These are phyloP conservation scores for Chymomyza amoena DNA, from an alignment of 2,888 invertebrate species.

Conservation along the genomic window DNA sequence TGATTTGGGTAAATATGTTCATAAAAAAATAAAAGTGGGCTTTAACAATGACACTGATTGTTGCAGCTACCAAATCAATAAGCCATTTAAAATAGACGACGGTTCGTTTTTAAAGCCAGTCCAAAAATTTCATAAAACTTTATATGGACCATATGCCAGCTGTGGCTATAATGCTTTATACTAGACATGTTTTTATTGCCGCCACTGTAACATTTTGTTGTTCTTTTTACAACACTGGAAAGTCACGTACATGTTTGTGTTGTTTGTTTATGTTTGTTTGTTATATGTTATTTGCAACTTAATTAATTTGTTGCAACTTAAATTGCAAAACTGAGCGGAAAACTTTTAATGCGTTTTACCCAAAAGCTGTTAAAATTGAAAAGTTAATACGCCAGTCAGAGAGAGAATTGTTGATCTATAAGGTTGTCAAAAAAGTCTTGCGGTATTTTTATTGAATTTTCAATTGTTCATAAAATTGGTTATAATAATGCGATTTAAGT, in stretches of 20 bases:
- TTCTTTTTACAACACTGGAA: background rate
- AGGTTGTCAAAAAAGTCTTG: no score
- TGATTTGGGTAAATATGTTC: conserved; percentile 57
- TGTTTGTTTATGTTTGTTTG: background rate
- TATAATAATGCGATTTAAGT: no score
- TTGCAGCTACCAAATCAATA: conserved; percentile 45
- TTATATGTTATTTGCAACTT: background rate
- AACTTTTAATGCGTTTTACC: conserved; percentile 21
- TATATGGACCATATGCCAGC: background rate
- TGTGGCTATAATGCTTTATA: background rate
- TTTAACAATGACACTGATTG: background rate
- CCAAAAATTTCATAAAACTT: no score
- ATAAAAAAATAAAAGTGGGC: background rate
- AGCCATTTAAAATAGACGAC: conserved; percentile 62
- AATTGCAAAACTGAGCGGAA: background rate
- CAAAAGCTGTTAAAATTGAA: conserved; percentile 62
- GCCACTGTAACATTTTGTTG: background rate
- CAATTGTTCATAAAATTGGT: no score
- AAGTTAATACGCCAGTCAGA: conserved; percentile 35
- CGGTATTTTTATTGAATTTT: no score
- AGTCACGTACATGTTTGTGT: background rate
- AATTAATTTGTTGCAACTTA: background rate
- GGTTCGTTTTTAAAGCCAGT: conserved; percentile 48
- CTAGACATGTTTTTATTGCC: background rate
- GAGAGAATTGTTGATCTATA: background rate